Percentiles rank a stretch among this genome's conserved stretches.
phyloP scores from a whole-genome alignment of 2,888 invertebrate species.

The Achlya flavicornis region DNA sequence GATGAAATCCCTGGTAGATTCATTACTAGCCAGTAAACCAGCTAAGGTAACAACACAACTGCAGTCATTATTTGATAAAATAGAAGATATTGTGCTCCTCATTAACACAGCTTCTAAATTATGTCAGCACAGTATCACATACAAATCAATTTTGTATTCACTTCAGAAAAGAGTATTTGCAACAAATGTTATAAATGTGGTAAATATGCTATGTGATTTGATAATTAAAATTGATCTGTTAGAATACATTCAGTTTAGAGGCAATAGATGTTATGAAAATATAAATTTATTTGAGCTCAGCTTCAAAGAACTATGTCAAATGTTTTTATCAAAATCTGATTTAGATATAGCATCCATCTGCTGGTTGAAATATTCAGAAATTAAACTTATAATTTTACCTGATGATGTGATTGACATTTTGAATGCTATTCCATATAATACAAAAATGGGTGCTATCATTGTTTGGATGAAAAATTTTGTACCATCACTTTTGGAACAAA shows the following conservation, averaged over 20 bases:
- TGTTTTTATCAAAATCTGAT: conserved; percentile 69
- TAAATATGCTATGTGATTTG: conserved; percentile 53
- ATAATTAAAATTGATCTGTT: conserved; percentile 72
- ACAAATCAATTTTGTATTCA: conserved; percentile 62
- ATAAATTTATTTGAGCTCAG: conserved; percentile 61
- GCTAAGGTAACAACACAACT: conserved; percentile 50
- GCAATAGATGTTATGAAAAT: conserved; percentile 58
- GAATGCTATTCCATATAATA: conserved; percentile 67
- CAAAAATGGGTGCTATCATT: conserved; percentile 72
- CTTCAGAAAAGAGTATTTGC: conserved; percentile 63
- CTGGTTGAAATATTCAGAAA: conserved; percentile 74
- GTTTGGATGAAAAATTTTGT: conserved; percentile 77
- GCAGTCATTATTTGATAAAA: conserved; percentile 59
- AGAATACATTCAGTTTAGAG: conserved; percentile 72
- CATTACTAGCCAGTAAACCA: conserved; percentile 39
- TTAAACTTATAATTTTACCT: conserved; percentile 47
- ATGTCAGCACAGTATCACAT: conserved; percentile 57
- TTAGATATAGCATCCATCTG: conserved; percentile 77
- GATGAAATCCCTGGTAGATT: conserved; percentile 49
- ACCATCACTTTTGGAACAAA: conserved; percentile 68
- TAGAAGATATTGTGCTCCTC: conserved; percentile 60
- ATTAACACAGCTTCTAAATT: conserved; percentile 53
- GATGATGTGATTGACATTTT: conserved; percentile 66
- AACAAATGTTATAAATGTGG: conserved; percentile 37
- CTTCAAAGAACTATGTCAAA: conserved; percentile 62